Evolutionary conservation across 1,140 invertebrate species (phyloP), one percentile per base, ranked within the genome.

Genomic region (Bactericera cockerelli): DNA sequence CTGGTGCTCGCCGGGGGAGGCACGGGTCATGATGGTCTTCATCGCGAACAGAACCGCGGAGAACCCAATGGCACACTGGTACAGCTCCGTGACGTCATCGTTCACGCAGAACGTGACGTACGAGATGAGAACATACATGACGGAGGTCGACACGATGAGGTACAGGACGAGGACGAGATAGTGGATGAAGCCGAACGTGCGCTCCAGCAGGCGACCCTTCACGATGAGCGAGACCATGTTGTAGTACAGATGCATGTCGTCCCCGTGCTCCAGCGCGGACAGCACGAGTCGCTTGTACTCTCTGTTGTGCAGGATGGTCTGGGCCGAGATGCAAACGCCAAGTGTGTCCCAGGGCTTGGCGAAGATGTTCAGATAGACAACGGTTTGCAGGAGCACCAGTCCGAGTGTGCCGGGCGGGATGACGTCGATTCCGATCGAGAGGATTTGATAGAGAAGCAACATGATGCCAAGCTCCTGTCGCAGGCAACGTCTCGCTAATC

Each of bases 201-300:
- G 70, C 66, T 86, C 83, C 1, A 81, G 65, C 21, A 72, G 62
- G 26, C 61, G 42, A 8, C 82, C 83, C 72, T 86, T 86, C 22
- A 79, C 69, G 6, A 84, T 68, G 36, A 84, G 78, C 1, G 83
- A 85, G 14, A 78, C 68, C 83, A 86, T 86, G 65, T 86, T 86
- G 67, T 82, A 85, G 66, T 84, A 86, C 0, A 86, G 72, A 70
- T 86, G 83, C 77, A 82, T 80, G 63, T 85, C 83, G 55, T 82
- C 77, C 1, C 73, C 80, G 71, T 86, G 83, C 67, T 80, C 81
- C 61, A 86, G 75, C 11, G 77, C 73, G 1, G 78, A 79, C 3
- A 81, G 61, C 10, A 85, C 56, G n/a, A 86, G 72, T 14, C 80
- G 71, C 16, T 69, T 66, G 71, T 77, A 85, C 59, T 84, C 74